Percentiles rank a stretch among this genome's conserved stretches.
Conservation (phyloP, 2,888 invertebrate species). For the Drosophila mercatorum region DNA sequence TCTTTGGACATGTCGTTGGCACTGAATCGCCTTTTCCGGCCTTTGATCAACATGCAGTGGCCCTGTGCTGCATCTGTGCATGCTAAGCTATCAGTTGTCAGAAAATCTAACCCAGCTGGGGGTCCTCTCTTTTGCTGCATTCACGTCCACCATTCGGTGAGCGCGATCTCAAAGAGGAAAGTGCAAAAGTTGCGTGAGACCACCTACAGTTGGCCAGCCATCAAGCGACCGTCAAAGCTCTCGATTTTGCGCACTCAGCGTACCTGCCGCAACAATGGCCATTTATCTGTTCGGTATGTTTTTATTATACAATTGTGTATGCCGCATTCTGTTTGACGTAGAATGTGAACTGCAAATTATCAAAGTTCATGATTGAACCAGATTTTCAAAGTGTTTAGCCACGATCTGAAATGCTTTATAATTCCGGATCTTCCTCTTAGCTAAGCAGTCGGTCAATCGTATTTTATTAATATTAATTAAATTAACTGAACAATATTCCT, state of each 20-base stretch:
- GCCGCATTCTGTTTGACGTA: too few relatives aligned
- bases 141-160: constrained; percentile 16
- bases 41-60: constrained; percentile 44
- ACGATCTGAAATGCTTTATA: too few relatives aligned
- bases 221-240: neutral
- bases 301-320: neutral
- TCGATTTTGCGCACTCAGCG: neutral
- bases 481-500: too few relatives aligned
- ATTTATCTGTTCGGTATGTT: neutral
- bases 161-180: constrained; percentile 23
- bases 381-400: neutral
- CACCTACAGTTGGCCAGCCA: neutral
- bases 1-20: constrained; percentile 18
- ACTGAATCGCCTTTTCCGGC: constrained; percentile 37
- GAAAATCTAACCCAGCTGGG: constrained; percentile 29
- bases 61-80: constrained; percentile 52
- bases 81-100: constrained; percentile 48
- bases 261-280: neutral
- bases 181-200: constrained; percentile 1
- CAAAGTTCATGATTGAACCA: neutral
- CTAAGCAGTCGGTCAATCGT: too few relatives aligned
- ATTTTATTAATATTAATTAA: too few relatives aligned
- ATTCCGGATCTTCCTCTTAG: too few relatives aligned
- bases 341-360: neutral
- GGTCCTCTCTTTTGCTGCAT: constrained; percentile 29